Evolutionary conservation across 2,797 vertebrate genomes (phyloP).

Genomic region (Botia kubotai): DNA sequence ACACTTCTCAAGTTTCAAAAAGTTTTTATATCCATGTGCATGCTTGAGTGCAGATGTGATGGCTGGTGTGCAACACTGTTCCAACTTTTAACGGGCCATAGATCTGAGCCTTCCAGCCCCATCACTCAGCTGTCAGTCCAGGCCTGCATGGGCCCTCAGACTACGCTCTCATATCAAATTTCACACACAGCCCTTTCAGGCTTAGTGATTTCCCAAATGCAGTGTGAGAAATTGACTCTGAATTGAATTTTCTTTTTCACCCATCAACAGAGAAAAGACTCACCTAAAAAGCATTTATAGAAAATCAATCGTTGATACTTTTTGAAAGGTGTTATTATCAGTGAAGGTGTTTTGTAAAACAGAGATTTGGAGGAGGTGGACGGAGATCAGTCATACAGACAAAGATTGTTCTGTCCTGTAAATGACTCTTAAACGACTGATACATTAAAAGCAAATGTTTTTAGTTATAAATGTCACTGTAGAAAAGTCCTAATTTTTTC

Average conservation of each 20-base stretch:
- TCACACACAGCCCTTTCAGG: neutral
- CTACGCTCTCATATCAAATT: neutral
- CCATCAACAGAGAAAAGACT: neutral
- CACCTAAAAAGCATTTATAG: neutral
- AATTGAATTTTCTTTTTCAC: neutral
- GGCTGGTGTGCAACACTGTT: neutral
- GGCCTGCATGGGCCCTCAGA: neutral
- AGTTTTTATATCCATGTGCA: neutral
- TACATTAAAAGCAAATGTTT: too few relatives aligned
- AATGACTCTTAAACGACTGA: too few relatives aligned
- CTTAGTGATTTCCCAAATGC: neutral
- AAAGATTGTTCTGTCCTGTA: too few relatives aligned
- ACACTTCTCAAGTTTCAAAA: neutral
- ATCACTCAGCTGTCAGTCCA: neutral
- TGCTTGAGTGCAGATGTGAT: neutral
- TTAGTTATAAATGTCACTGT: too few relatives aligned
- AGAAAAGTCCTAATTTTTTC: too few relatives aligned
- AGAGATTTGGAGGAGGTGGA: neutral
- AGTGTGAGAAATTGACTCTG: neutral
- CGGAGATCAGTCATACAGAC: too few relatives aligned
- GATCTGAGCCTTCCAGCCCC: neutral
- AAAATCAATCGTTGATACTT: too few relatives aligned
- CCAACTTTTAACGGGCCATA: neutral
- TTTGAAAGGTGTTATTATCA: neutral
- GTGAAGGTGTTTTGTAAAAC: neutral